These are phyloP conservation scores for Geopemphigus sp. DNA, from an alignment of 1,140 invertebrate species.

Conservation along the genomic window DNA sequence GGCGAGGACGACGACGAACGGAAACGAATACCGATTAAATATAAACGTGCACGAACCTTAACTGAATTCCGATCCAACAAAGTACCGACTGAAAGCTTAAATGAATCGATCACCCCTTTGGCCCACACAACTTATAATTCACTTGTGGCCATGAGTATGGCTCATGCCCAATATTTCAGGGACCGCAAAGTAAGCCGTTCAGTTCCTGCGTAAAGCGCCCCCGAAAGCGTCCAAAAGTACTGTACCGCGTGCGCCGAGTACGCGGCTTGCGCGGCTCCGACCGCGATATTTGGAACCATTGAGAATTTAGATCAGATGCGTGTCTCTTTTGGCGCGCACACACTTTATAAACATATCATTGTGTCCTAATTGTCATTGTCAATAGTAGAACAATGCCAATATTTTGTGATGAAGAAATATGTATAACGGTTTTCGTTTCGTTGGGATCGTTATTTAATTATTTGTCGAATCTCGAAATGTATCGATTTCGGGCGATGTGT, in stretches of 20 bases:
- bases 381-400: conserved; percentile 44
- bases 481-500: background rate
- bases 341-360: conserved; percentile 13
- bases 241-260: background rate
- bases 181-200: background rate
- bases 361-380: conserved; percentile 50
- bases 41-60: background rate
- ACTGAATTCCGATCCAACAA: conserved; percentile 16
- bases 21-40: background rate
- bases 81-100: conserved; percentile 30
- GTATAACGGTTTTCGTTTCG: conserved; percentile 14
- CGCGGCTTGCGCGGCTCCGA: background rate
- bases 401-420: conserved; percentile 25
- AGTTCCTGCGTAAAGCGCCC: background rate
- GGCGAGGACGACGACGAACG: too few relatives aligned
- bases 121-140: conserved; percentile 42
- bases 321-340: conserved; percentile 34
- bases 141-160: conserved; percentile 34
- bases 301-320: conserved; percentile 25
- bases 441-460: conserved; percentile 5
- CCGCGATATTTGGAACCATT: conserved; percentile 38
- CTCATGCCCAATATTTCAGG: conserved; percentile 35
- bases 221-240: background rate
- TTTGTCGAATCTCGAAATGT: background rate
- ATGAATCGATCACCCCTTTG: conserved; percentile 41